These are phyloP conservation scores for Emydoidea blandingii DNA, from an alignment of 2,797 vertebrate genomes.

Conservation along the genomic window DNA sequence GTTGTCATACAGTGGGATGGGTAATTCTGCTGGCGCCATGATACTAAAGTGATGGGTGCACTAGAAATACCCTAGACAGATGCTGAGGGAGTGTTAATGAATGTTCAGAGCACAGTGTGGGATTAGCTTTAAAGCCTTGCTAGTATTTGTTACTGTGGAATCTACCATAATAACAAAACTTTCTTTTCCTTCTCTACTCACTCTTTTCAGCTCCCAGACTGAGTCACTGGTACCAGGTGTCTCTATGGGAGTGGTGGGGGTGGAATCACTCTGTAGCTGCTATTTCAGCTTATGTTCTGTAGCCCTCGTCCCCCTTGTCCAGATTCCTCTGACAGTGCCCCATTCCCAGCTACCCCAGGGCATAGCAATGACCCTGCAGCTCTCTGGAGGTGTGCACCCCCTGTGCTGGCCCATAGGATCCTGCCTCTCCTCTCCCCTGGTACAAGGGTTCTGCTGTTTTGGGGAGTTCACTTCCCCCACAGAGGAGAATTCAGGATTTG, in stretches of 20 bases:
- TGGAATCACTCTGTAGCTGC: background rate
- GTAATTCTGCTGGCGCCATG: background rate
- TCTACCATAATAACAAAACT: background rate
- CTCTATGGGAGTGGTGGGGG: background rate
- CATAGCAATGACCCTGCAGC: rapidly evolving
- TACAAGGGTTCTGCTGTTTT: background rate
- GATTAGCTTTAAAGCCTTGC: conserved; percentile 23
- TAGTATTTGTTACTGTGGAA: conserved; percentile 22
- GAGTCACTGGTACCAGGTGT: background rate
- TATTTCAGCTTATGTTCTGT: background rate
- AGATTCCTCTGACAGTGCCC: background rate
- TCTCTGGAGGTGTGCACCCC: rapidly evolving
- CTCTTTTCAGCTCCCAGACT: conserved; percentile 3
- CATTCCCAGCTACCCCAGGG: background rate
- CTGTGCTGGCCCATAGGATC: rapidly evolving
- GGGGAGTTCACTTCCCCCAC: background rate
- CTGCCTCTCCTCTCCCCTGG: rapidly evolving
- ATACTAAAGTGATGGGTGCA: background rate
- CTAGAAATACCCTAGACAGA: background rate
- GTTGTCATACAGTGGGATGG: background rate
- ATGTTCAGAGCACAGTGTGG: conserved; percentile 4
- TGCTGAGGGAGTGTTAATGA: conserved; percentile 28
- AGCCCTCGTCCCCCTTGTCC: background rate
- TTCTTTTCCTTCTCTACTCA: conserved; percentile 1
- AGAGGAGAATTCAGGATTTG: rapidly evolving